Base-by-base conservation (phyloP, 37 sponge, comb jelly and placozoan genomes). In the Aplysina aerophoba region DNA sequence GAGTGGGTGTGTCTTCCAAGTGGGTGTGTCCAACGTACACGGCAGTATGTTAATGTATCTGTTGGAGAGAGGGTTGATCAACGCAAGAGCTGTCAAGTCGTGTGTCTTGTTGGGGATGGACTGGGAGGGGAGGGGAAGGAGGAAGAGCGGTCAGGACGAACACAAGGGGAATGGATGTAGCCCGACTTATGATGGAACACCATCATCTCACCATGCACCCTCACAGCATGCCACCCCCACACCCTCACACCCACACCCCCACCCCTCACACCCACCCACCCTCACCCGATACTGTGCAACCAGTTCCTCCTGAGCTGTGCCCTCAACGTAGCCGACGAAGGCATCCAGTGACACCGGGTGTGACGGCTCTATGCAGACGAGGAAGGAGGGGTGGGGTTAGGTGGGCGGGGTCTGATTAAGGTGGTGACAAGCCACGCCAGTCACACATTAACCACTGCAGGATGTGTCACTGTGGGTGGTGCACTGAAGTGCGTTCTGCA, bases 41-140 rank as follows among this genome's bases (percentile, higher is more conserved):
- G 78, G 78, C 37, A 75, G 53, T 19, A 75, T 75, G 54, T 75
- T 75, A 22, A 21, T 50, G 53, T 75, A 75, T 31, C 78, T 31
- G 37, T 75, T 75, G 25, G 20, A 36, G 50, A 75, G 78, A 24
- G 44, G 78, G 54, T 75, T 75, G 54, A 75, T 75, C 44, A 75
- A 25, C 17, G 78, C 44, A 13, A n/a, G 54, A 4, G 78, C 78
- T 1, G 50, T 36, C n/a, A 75, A 44, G 54, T 75, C 78, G 4
- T 40, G 78, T 17, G 54, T 75, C n/a, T 36, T 38, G 24, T 75
- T n/a, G 54, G 78, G 78, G 11, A 75, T 75, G 22, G 33, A 24
- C 78, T 75, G 78, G n/a, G n/a, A n/a, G n/a, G n/a, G n/a, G 33
- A 28, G 28, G 64, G 24, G 64, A n/a, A n/a, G 11, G 64, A 8